phyloP scores from a whole-genome alignment of 1,140 invertebrate genomes.

The Saccostrea glomerata region DNA sequence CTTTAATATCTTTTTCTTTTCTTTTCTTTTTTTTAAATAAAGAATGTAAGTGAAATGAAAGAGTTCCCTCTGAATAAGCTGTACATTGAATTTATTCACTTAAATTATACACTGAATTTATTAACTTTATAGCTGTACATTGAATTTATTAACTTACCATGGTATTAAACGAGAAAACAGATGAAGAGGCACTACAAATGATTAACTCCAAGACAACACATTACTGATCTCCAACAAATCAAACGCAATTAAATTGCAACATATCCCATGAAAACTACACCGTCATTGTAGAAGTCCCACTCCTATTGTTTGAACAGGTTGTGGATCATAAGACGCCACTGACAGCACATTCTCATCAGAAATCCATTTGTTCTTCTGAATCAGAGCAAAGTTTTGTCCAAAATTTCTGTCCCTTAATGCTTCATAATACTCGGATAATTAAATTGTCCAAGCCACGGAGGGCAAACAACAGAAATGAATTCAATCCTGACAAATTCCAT shows the following conservation, averaged over 20 bases:
- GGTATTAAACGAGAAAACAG: background rate
- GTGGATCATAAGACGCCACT: background rate
- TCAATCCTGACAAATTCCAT: background rate
- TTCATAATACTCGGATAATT: constrained; percentile 18
- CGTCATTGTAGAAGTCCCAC: background rate
- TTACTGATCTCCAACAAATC: background rate
- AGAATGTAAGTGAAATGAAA: no score
- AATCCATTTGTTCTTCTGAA: constrained; percentile 29
- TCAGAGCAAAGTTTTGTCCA: constrained; percentile 27
- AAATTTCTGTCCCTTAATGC: background rate
- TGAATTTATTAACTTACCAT: background rate
- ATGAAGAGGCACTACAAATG: background rate
- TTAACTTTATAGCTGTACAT: background rate
- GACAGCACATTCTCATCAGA: background rate
- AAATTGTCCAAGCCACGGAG: background rate
- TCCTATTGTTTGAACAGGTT: constrained; percentile 36
- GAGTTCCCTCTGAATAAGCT: no score
- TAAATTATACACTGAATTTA: background rate
- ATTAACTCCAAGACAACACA: background rate
- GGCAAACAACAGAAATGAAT: constrained; percentile 8
- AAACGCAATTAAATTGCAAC: background rate
- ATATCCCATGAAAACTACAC: background rate
- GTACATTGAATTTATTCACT: background rate
- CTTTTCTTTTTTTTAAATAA: no score
- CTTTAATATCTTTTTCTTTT: no score